Evolutionary conservation across 2,113 vertebrate species (phyloP).

Genomic region (Sardina pilchardus): DNA sequence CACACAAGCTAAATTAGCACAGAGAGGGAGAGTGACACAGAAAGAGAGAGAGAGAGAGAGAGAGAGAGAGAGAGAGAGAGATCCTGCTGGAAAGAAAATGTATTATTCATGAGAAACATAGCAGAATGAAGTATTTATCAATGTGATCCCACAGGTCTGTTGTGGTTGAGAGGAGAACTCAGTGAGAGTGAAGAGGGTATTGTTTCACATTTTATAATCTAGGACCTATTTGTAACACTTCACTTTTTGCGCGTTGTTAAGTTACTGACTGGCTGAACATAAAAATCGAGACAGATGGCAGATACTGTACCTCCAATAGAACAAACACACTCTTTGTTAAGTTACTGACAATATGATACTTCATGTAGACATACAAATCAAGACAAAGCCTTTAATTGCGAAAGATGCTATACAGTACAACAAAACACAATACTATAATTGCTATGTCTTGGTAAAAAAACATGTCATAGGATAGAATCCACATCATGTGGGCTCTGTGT

Average conservation of each 20-base stretch:
- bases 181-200: conserved; percentile 40
- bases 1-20: conserved; percentile 5
- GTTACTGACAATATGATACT: not conserved
- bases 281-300: not conserved
- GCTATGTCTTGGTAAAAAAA: not conserved
- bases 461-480: not conserved
- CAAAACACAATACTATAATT: not conserved
- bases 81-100: conserved; percentile 47
- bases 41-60: not conserved
- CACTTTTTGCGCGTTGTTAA: not conserved
- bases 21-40: not conserved
- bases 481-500: not conserved
- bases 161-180: conserved; percentile 51
- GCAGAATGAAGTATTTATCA: conserved; percentile 62
- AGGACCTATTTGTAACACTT: not conserved
- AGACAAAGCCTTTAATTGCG: no score
- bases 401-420: not conserved
- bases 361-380: not conserved
- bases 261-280: not conserved
- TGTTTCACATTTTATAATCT: conserved; percentile 28
- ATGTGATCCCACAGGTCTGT: conserved; percentile 46
- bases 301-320: no score
- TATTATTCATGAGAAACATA: conserved; percentile 58
- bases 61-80: conserved; percentile 17
- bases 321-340: no score